Percentiles rank a stretch among this genome's conserved stretches.
Evolutionary conservation across 2,797 vertebrate species (phyloP).

Genomic region (Benthosema pterotum): DNA sequence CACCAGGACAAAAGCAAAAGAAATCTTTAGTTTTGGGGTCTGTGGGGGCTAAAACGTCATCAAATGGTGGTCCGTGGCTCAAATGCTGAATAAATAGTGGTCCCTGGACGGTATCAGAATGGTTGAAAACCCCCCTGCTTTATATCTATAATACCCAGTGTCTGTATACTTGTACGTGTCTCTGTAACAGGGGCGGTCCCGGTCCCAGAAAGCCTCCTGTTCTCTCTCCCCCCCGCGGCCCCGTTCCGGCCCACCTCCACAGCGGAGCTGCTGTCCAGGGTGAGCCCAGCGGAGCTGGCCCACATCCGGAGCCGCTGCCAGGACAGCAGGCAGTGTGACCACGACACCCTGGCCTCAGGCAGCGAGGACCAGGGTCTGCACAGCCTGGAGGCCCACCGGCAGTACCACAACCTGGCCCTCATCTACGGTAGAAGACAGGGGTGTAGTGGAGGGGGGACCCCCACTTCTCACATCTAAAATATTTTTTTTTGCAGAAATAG

Average conservation of each 20-base stretch:
- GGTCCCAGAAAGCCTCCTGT: slow-evolving; percentile 81
- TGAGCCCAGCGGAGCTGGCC: slow-evolving; percentile 57
- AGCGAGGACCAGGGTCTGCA: slow-evolving; percentile 65
- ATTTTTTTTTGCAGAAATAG: too few species aligned
- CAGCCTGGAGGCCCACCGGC: slow-evolving; percentile 63
- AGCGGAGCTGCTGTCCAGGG: slow-evolving; percentile 57
- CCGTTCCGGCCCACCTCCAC: slow-evolving; percentile 50
- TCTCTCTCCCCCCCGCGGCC: slow-evolving; percentile 53
- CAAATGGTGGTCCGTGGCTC: too few species aligned
- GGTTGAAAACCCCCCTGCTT: too few species aligned
- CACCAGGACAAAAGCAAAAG: too few species aligned
- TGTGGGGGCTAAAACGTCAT: too few species aligned
- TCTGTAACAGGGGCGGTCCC: slow-evolving; percentile 79
- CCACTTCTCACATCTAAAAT: too few species aligned
- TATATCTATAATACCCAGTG: too few species aligned
- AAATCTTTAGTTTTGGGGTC: too few species aligned
- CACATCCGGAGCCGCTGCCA: slow-evolving; percentile 66
- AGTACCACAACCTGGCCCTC: slow-evolving; percentile 53
- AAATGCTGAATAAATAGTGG: too few species aligned
- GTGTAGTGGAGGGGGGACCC: too few species aligned
- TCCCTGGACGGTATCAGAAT: too few species aligned
- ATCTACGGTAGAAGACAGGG: slow-evolving; percentile 73
- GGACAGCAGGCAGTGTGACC: slow-evolving; percentile 71
- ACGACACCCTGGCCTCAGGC: slow-evolving; percentile 74
- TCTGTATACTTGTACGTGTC: too few species aligned